These are phyloP conservation scores for Rhinolophus ferrumequinum DNA, from an alignment of 2,113 vertebrate genomes.

Conservation along the genomic window DNA sequence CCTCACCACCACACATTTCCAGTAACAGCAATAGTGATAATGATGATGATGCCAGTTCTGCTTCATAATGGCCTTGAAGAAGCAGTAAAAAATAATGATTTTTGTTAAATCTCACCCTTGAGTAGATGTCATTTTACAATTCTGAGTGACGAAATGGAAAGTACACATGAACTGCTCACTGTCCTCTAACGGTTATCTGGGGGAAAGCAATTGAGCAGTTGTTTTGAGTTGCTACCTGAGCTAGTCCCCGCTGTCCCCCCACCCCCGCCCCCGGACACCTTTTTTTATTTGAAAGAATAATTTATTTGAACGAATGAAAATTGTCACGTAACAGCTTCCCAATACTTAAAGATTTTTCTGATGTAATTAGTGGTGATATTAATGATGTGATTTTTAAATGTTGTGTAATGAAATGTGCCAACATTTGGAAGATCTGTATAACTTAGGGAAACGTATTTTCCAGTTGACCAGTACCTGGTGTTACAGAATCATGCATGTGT, in stretches of 20 bases:
- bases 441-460: neutral
- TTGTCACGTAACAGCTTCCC: neutral
- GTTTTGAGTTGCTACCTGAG: neutral
- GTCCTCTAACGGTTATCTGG: neutral
- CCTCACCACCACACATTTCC: neutral
- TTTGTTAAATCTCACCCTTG: neutral
- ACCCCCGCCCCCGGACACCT: no score
- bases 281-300: constrained; percentile 8
- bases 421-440: neutral
- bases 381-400: constrained; percentile 18
- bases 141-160: neutral
- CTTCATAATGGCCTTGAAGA: neutral
- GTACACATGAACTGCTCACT: neutral
- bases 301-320: constrained; percentile 1
- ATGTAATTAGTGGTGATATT: neutral
- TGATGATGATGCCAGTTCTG: neutral
- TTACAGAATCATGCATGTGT: neutral
- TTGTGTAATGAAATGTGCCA: neutral
- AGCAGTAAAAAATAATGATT: neutral
- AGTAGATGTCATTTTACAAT: neutral
- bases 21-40: fast-evolving
- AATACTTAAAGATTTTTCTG: neutral
- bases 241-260: neutral
- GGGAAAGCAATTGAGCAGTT: neutral
- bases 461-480: neutral